Percentiles rank a stretch among this genome's conserved stretches.
phyloP scores from a whole-genome alignment of 53 echinoderm and acorn worm species.

The Hippasteria phrygiana region DNA sequence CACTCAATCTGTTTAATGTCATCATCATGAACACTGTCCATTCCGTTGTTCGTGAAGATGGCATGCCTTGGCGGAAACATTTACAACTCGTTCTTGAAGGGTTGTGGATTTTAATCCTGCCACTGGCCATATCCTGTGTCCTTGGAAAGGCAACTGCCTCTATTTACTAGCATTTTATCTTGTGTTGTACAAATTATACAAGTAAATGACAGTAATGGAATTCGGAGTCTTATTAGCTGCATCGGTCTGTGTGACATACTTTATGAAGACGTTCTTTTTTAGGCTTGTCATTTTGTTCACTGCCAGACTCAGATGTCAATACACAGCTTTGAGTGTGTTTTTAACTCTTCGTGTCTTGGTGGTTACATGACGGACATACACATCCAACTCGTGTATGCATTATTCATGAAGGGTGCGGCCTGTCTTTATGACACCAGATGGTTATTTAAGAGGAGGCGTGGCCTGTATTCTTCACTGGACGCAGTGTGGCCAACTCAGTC shows the following conservation, averaged over 20 bases:
- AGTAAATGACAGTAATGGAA: too few relatives aligned
- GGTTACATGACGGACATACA: too few relatives aligned
- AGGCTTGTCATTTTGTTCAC: background rate
- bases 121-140: background rate
- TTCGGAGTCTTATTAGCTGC: background rate
- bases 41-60: too few relatives aligned
- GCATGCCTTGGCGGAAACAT: background rate
- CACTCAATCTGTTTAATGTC: too few relatives aligned
- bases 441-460: slow-evolving; percentile 2
- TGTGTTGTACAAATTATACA: too few relatives aligned
- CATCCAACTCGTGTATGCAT: background rate
- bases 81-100: background rate
- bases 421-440: too few relatives aligned
- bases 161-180: background rate
- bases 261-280: background rate
- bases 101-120: background rate
- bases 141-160: background rate
- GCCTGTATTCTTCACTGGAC: background rate
- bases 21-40: too few relatives aligned
- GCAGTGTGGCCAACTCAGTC: slow-evolving; percentile 68
- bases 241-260: background rate
- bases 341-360: too few relatives aligned
- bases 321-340: background rate
- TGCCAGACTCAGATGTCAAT: background rate
- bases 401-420: background rate